Base-by-base conservation (phyloP, 1,140 invertebrate species). In the Pygmarrhopalites habei region DNA sequence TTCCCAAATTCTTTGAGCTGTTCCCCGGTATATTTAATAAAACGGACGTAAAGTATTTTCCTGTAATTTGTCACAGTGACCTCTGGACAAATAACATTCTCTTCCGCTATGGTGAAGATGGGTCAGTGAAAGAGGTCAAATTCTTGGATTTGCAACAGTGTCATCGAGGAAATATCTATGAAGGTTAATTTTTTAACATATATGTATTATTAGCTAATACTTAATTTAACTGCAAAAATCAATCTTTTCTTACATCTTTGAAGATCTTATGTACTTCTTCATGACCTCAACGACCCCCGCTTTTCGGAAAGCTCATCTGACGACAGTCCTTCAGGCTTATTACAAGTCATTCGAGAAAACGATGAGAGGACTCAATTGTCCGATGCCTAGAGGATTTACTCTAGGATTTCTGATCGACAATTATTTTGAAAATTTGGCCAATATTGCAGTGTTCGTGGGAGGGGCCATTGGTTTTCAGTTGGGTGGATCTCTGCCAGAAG, bases 51-150 rank as follows among this genome's bases (percentile, higher is more conserved):
- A 17, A 47, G 4, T 23, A 10, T 17, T 66, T 66, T 35, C 46
- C 43, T 10, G 43, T 44, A 10, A 57, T 85, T 10, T 83, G 80
- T 71, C 84, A 85, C 43, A 83, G 83, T 3, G 84, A 86, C 69
- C 76, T 77, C 28, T 85, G 83, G 83, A 76, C 81, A 1, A 84
- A 83, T 61, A 86, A 86, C 66, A 83, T 85, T 74, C 73, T 86
- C 68, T 85, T 84, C 67, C 76, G 76, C 44, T 83, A 84, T 59
- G 72, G 81, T 56, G 62, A 75, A 0, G 57, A 74, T 0, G 73
- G 73, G 0, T 74, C 77, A 55, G 75, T 79, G 0, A 73, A 77
- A 7, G 73, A 78, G 17, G 77, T 81, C 7, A 79, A 80, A 70
- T 82, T 83, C 46, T 80, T 85, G 0, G 83, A 85, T 67, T 82